Percentiles rank a stretch among this genome's conserved stretches.
Evolutionary conservation across 2,797 vertebrate genomes (phyloP).

Genomic region (Hyperoplus immaculatus): DNA sequence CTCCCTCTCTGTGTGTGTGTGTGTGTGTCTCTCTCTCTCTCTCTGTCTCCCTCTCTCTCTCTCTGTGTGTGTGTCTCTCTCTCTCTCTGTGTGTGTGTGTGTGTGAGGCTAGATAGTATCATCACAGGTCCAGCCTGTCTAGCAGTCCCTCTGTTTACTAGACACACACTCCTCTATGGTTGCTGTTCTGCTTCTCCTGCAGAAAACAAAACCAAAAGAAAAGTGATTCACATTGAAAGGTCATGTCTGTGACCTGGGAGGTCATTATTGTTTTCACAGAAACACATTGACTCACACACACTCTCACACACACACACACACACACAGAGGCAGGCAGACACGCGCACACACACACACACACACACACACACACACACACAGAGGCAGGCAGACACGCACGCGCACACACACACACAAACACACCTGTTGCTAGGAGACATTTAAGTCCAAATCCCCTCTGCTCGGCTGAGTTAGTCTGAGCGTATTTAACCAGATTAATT

Average conservation of each 20-base stretch:
- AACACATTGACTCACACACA: conserved; percentile 41
- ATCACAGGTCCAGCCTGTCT: conserved; percentile 68
- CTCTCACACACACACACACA: not conserved
- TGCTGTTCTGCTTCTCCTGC: conserved; percentile 39
- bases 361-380: too few relatives aligned
- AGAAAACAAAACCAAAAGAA: conserved; percentile 49
- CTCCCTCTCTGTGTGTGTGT: too few relatives aligned
- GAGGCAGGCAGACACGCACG: too few relatives aligned
- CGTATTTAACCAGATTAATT: conserved; percentile 90
- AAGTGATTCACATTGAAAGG: conserved; percentile 39
- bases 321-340: too few relatives aligned
- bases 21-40: too few relatives aligned
- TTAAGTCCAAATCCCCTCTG: conserved; percentile 87
- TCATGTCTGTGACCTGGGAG: conserved; percentile 45
- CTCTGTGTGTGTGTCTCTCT: too few relatives aligned
- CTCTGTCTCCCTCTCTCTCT: too few relatives aligned
- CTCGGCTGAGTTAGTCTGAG: conserved; percentile 86
- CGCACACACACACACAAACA: conserved; percentile 7
- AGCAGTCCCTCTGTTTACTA: conserved; percentile 70
- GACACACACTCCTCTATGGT: conserved; percentile 65
- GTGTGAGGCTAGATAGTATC: conserved; percentile 48
- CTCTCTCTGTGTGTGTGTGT: too few relatives aligned
- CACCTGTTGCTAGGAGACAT: conserved; percentile 91
- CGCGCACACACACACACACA: too few relatives aligned
- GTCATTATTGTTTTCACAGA: conserved; percentile 52